Conservation (phyloP, 2,797 vertebrate genomes). For the Myotis myotis region DNA sequence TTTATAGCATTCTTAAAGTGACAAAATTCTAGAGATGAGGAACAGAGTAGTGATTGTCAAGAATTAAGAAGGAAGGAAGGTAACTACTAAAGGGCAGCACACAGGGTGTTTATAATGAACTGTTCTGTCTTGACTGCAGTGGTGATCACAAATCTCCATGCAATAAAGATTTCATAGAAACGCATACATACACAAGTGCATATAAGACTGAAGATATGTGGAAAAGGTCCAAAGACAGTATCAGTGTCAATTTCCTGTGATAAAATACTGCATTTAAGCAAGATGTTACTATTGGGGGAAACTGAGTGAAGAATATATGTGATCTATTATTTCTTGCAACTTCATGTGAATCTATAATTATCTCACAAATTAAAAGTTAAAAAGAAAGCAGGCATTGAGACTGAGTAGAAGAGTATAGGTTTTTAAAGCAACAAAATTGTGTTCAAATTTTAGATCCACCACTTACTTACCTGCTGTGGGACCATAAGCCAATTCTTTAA, state of each 20-base stretch:
- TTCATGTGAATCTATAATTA: background rate
- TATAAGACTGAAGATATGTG: background rate
- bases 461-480: background rate
- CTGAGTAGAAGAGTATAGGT: background rate
- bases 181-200: background rate
- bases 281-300: background rate
- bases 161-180: background rate
- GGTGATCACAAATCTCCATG: background rate
- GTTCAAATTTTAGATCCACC: background rate
- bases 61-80: background rate
- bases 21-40: background rate
- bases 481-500: background rate
- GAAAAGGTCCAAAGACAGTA: background rate
- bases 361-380: background rate
- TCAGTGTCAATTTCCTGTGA: background rate
- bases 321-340: background rate
- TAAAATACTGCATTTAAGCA: background rate
- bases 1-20: background rate
- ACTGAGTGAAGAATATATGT: background rate
- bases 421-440: background rate
- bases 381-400: background rate
- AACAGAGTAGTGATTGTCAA: background rate
- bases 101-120: background rate
- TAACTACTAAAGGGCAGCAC: background rate
- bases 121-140: background rate